phyloP scores from a whole-genome alignment of 2,113 vertebrate species.

The Leptodactylus fuscus region DNA sequence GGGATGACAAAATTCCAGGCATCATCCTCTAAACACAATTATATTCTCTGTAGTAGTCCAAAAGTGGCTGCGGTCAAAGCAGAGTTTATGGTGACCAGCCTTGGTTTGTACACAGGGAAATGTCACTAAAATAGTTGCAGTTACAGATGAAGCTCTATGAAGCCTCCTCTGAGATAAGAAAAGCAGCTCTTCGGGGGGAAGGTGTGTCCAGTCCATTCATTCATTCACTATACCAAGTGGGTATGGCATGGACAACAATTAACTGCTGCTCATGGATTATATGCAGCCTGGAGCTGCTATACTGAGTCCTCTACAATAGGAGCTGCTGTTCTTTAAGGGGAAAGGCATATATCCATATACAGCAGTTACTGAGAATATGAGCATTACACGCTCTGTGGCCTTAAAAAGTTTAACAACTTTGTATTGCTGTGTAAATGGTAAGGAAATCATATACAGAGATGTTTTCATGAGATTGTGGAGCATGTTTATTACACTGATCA shows the following conservation, averaged over 20 bases:
- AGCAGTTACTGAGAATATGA: no score
- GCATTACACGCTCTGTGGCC: neutral
- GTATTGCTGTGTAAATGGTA: neutral
- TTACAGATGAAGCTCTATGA: constrained; percentile 41
- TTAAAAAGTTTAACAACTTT: neutral
- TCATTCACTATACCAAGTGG: constrained; percentile 89
- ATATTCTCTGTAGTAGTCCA: neutral
- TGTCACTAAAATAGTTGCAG: constrained; percentile 41
- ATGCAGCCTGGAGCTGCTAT: neutral
- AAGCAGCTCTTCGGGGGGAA: constrained; percentile 81
- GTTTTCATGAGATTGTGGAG: neutral
- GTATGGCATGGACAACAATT: constrained; percentile 86
- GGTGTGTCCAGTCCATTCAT: constrained; percentile 90
- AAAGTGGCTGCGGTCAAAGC: neutral
- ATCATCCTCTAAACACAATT: constrained; percentile 71
- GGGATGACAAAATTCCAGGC: constrained; percentile 75
- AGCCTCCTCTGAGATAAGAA: constrained; percentile 74
- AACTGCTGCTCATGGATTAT: constrained; percentile 69
- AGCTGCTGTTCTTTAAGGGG: neutral
- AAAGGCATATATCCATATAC: no score
- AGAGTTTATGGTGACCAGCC: neutral
- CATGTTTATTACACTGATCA: neutral
- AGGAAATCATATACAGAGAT: neutral
- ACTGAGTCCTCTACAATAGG: neutral
- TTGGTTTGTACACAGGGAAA: neutral